Evolutionary conservation across 2,113 vertebrate species (phyloP).

Genomic region (Solea senegalensis): DNA sequence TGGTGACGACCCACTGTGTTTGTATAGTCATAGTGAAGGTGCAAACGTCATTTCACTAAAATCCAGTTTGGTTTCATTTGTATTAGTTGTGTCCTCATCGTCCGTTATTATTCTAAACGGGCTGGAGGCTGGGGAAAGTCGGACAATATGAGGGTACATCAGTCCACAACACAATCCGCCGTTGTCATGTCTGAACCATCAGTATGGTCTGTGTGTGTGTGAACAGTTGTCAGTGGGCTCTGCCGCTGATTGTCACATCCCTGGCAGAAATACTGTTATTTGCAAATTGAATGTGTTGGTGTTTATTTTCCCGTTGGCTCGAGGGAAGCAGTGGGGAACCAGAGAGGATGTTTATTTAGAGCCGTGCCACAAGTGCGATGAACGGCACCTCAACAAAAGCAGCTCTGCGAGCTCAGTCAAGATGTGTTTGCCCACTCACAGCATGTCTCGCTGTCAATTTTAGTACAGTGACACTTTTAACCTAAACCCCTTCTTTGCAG

Average conservation of each 20-base stretch:
- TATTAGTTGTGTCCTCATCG: too few relatives aligned
- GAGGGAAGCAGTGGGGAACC: constrained; percentile 55
- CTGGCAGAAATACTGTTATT: constrained; percentile 71
- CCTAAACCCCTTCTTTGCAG: neutral
- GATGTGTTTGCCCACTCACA: neutral
- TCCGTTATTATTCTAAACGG: too few relatives aligned
- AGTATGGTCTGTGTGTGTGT: constrained; percentile 6
- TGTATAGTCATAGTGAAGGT: too few relatives aligned
- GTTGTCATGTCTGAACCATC: neutral
- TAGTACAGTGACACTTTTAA: neutral
- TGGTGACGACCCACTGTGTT: too few relatives aligned
- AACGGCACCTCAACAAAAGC: constrained; percentile 53
- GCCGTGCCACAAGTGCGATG: constrained; percentile 40
- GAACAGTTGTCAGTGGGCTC: constrained; percentile 35
- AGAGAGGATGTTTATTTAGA: constrained; percentile 68
- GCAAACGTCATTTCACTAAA: too few relatives aligned
- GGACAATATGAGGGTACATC: neutral
- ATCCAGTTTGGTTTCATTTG: too few relatives aligned
- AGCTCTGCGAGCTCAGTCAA: constrained; percentile 18
- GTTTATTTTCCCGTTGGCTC: constrained; percentile 69
- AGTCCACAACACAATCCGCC: neutral
- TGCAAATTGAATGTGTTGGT: constrained; percentile 69
- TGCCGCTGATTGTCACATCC: constrained; percentile 55
- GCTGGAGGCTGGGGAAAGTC: too few relatives aligned
- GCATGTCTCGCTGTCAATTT: neutral